Evolutionary conservation across 2,113 vertebrate species (phyloP).

Genomic region (Oryzias melastigma): DNA sequence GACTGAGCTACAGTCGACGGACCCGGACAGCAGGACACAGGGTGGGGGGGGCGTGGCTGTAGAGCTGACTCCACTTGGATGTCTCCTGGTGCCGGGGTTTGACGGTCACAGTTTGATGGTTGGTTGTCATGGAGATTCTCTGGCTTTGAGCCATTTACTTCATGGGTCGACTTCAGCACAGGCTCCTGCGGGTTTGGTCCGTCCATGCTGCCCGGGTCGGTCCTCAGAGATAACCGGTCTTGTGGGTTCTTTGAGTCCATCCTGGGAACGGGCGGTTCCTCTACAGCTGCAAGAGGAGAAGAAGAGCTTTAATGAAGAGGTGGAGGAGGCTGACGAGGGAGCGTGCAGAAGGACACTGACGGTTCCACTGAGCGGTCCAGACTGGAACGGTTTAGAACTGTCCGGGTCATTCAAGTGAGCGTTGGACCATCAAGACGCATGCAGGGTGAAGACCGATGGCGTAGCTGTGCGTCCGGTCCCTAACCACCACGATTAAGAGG

Average conservation of each 20-base stretch:
- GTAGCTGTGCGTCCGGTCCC: too few relatives aligned
- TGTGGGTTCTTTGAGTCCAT: too few relatives aligned
- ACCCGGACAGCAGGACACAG: background rate
- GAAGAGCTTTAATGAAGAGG: slow-evolving; percentile 11
- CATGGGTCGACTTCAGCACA: slow-evolving; percentile 25
- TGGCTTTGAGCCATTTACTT: slow-evolving; percentile 14
- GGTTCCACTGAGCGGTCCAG: too few relatives aligned
- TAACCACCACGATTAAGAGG: too few relatives aligned
- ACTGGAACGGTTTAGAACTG: too few relatives aligned
- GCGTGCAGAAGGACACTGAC: too few relatives aligned
- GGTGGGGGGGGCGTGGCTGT: background rate
- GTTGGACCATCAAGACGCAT: too few relatives aligned
- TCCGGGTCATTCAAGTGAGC: too few relatives aligned
- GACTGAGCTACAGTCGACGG: background rate
- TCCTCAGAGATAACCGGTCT: too few relatives aligned
- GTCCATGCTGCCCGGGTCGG: slow-evolving; percentile 54
- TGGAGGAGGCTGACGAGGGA: background rate
- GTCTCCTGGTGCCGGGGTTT: slow-evolving; percentile 70
- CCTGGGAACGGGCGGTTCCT: slow-evolving; percentile 66
- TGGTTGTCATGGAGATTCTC: slow-evolving; percentile 6
- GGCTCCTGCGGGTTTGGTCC: slow-evolving; percentile 42
- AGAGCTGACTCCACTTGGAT: background rate
- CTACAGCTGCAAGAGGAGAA: slow-evolving; percentile 73
- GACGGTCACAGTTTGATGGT: slow-evolving; percentile 9
- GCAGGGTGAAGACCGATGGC: too few relatives aligned